Evolutionary conservation across 2,797 vertebrate genomes (phyloP), one percentile per base, ranked within the genome.

Genomic region (Fistularia tabacaria): DNA sequence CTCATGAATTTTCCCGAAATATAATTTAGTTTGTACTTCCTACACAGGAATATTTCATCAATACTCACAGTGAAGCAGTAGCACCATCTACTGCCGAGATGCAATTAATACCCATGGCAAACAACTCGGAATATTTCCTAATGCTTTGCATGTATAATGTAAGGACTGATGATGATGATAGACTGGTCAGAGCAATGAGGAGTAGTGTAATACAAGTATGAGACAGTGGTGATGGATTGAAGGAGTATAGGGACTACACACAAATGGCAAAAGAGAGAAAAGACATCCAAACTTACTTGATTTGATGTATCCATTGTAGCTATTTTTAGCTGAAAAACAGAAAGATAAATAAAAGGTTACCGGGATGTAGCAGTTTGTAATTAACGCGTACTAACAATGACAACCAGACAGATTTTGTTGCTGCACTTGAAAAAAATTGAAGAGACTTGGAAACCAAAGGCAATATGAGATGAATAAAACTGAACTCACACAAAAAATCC

Each of bases 291-390:
- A 92, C 91, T 93, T 92, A 93, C 92, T 90, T 90, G 92, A 89
- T 85, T 91, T 92, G 87, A 92, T 92, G 86, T 90, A 92, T 91
- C 92, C 92, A 61, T 93, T 93, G 88, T 91, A 92, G 86, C 84
- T 91, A 89, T 88, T 92, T 89, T 92, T 93, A 82, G 91, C 92
- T 93, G 86, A 84, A 84, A 80, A 87, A 73, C 90, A 87, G 7
- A 48, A 57, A 48, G 6, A 38, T 38, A 49, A 57, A 14, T 45
- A 14, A 6, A 6, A 14, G 3, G 10, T 52, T 42, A 59, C 85
- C 75, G 82, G 85, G 57, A 83, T 68, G 81, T 90, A 86, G 90
- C 57, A 82, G 10, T 36, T 1, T 6, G 10, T 10, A n/a, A 11
- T 48, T 10, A 14, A 48, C 46, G 62, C 54, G 71, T 66, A 43